phyloP scores from a whole-genome alignment of 2,113 vertebrate species.

The Mus musculus region DNA sequence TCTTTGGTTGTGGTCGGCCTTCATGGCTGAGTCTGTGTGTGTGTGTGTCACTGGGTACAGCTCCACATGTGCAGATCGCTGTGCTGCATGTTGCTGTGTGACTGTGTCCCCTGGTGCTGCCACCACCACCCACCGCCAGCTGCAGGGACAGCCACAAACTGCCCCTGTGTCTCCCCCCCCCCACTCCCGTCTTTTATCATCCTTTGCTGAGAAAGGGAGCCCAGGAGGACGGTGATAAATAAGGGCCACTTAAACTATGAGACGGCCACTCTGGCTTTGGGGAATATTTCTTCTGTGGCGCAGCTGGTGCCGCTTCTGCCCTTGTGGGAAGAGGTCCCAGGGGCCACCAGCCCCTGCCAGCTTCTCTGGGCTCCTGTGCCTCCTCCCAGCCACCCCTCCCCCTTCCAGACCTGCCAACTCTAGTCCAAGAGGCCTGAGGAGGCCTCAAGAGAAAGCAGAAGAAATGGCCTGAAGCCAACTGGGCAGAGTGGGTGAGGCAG shows the following conservation, averaged over 20 bases:
- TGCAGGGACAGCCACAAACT: constrained; percentile 55
- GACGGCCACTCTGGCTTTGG: constrained; percentile 81
- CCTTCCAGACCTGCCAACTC: background rate
- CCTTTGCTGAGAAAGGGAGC: constrained; percentile 71
- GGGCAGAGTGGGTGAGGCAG: background rate
- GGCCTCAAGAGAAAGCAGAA: background rate
- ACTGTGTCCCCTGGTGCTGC: background rate
- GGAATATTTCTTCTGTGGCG: constrained; percentile 82
- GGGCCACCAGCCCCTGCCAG: constrained; percentile 63
- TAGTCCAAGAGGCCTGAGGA: background rate
- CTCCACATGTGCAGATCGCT: too few species aligned
- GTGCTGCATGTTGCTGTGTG: background rate
- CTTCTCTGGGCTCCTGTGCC: background rate
- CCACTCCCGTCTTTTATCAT: constrained; percentile 65
- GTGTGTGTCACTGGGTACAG: too few species aligned
- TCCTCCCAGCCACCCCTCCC: background rate
- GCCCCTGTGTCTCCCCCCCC: background rate
- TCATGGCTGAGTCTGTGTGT: background rate
- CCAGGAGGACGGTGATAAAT: constrained; percentile 73
- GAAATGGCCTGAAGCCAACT: background rate
- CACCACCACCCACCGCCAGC: constrained; percentile 15
- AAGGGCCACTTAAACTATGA: constrained; percentile 83
- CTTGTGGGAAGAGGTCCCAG: constrained; percentile 80
- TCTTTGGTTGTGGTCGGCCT: background rate
- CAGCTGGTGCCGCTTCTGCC: constrained; percentile 80